These are phyloP conservation scores for Hyalella azteca DNA, from an alignment of 2,888 invertebrate genomes.

Conservation along the genomic window DNA sequence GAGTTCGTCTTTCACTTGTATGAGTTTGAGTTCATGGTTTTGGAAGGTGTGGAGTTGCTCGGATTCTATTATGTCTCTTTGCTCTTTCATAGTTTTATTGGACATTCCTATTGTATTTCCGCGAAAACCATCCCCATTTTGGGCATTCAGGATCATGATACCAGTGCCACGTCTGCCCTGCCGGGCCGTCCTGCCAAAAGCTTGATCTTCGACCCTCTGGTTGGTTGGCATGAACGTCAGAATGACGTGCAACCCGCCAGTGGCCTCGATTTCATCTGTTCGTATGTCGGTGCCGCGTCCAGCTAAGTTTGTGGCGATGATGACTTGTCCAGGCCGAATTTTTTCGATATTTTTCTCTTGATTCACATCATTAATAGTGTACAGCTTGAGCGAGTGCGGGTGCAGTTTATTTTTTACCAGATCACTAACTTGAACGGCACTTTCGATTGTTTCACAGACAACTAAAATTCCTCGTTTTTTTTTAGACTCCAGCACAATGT, in stretches of 20 bases:
- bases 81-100: neutral
- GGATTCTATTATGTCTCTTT: neutral
- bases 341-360: constrained; percentile 2
- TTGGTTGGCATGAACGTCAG: neutral
- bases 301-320: constrained; percentile 15
- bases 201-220: constrained; percentile 2
- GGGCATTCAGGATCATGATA: constrained; percentile 3
- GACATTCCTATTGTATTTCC: neutral
- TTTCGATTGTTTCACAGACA: neutral
- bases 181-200: neutral
- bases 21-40: neutral
- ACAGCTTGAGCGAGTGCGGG: neutral
- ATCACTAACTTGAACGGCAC: neutral
- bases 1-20: neutral
- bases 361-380: neutral
- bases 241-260: constrained; percentile 1
- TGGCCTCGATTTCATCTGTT: constrained; percentile 7
- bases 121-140: neutral
- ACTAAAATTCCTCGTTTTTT: constrained; percentile 14
- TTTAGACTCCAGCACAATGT: neutral
- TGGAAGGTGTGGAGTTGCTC: neutral
- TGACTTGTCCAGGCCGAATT: neutral
- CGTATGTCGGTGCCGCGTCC: constrained; percentile 1
- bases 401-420: neutral
- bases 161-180: neutral